phyloP scores from a whole-genome alignment of 2,888 invertebrate genomes.

The Ernsta delagoae region DNA sequence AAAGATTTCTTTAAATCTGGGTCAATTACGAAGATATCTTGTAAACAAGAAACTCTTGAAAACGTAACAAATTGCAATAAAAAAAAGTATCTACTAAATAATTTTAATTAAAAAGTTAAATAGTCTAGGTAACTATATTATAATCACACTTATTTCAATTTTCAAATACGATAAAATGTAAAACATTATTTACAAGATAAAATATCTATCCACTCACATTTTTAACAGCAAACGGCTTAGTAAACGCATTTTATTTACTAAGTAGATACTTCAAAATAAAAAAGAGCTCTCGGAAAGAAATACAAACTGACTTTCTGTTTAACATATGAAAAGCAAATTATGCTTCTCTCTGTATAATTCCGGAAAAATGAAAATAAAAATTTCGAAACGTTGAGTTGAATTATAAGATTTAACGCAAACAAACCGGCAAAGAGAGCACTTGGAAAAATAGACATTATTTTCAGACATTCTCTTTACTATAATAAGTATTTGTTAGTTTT shows the following conservation, averaged over 20 bases:
- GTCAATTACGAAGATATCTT: constrained; percentile 16
- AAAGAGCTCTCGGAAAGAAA: neutral
- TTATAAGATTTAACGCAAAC: constrained; percentile 27
- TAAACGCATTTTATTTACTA: neutral
- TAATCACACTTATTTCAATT: too few species aligned
- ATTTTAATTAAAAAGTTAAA: too few species aligned
- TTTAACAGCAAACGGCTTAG: neutral
- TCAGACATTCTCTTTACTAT: constrained; percentile 10
- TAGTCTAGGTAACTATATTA: too few species aligned
- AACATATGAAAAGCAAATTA: neutral
- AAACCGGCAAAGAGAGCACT: constrained; percentile 16
- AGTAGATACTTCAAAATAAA: neutral
- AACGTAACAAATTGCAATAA: neutral
- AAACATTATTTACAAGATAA: too few species aligned
- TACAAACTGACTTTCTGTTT: neutral
- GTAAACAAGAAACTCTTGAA: neutral
- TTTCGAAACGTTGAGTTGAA: constrained; percentile 7
- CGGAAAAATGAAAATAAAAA: constrained; percentile 12
- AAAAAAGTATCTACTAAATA: neutral
- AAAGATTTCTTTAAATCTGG: constrained; percentile 15
- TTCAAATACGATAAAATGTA: too few species aligned
- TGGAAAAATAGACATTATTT: constrained; percentile 8
- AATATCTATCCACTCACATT: too few species aligned
- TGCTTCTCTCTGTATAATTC: neutral
- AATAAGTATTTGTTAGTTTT: too few species aligned